Evolutionary conservation across 2,888 invertebrate species (phyloP), one percentile per base, ranked within the genome.

Genomic region (Smittia sp.): DNA sequence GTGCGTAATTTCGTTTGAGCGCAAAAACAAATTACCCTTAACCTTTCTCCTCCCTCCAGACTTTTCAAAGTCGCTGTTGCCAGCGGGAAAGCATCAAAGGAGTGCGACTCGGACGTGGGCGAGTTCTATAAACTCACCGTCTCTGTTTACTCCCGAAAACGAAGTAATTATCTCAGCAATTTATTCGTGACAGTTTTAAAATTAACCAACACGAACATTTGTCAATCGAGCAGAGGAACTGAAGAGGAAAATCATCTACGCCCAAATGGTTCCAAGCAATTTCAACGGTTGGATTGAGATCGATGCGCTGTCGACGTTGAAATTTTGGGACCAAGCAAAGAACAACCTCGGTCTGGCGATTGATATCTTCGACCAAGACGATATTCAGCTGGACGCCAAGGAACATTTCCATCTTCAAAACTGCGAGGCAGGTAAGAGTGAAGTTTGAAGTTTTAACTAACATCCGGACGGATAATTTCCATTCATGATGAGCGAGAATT

Each of bases 281-380:
- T 52, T 9, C 24, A 41, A 39, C 11, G 74, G 74, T 41, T 74
- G 74, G 74, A 27, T 74, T 63, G 74, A 73, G n/a, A 22, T 74
- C 6, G 73, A 74, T 73, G 69, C 54, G 32, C 52, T 65, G 41
- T 9, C 63, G 2, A 73, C 74, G 13, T 20, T 74, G 1, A 68
- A 68, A 73, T 68, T 24, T 46, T 74, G 74, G 74, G 58, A 73
- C n/a, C 46, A 68, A 25, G 52, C 41, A 22, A 73, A 11, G 13
- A 58, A 63, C 13, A 74, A 74, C 63, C 39, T 41, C 22, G 73
- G 74, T 0, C 13, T 74, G 7, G 67, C 74, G 1, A 62, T 74
- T 25, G 74, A 74, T n/a, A 54, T 73, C 18, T 68, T 46, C 22
- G 74, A 74, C 32, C 32, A 73, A 24, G 68, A 74, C 11, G 74